These are phyloP conservation scores for Thunnus albacares DNA, from an alignment of 2,797 vertebrate genomes.

Conservation along the genomic window DNA sequence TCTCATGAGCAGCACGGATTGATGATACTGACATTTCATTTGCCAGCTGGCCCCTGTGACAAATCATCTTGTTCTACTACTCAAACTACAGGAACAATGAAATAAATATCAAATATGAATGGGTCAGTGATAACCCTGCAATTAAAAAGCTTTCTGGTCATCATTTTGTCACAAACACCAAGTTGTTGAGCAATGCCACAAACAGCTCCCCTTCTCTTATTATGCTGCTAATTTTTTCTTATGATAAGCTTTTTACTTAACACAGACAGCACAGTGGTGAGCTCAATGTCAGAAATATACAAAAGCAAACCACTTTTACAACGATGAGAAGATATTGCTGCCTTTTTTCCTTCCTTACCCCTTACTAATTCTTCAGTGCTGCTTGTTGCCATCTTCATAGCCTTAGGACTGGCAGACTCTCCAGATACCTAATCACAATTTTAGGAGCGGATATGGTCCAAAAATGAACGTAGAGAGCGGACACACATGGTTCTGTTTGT, in stretches of 20 bases:
- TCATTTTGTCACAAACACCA: background rate
- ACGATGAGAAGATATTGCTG: background rate
- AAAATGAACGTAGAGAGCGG: too few relatives aligned
- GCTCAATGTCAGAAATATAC: background rate
- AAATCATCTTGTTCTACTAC: conserved; percentile 4
- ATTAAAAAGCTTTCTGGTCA: background rate
- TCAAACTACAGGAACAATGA: background rate
- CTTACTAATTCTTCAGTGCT: background rate
- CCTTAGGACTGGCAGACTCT: background rate
- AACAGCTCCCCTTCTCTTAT: background rate
- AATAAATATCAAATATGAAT: conserved; percentile 9
- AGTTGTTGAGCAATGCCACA: background rate
- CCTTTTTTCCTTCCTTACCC: background rate
- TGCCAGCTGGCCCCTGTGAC: background rate
- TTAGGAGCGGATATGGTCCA: too few relatives aligned
- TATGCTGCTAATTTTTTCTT: background rate
- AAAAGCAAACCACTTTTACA: background rate
- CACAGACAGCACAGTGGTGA: background rate
- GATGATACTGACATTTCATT: conserved; percentile 27
- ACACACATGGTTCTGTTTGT: too few relatives aligned
- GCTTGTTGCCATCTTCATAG: background rate
- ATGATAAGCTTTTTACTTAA: background rate
- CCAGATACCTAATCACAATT: background rate
- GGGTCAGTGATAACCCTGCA: background rate
- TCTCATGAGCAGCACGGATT: conserved; percentile 16